Conservation (phyloP, 1,140 invertebrate species). For the Drosophila nebulosa region DNA sequence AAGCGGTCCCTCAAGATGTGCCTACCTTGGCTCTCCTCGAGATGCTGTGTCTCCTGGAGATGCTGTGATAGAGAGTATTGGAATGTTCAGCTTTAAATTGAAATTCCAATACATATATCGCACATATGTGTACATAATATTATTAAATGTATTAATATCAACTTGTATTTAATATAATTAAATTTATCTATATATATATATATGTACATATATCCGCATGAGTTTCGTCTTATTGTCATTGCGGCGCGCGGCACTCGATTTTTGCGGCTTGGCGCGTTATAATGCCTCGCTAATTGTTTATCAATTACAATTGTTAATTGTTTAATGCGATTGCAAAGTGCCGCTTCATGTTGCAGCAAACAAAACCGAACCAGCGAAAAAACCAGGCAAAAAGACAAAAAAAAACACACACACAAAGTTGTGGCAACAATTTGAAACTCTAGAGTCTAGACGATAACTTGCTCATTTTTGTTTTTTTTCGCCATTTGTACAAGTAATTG, state of each 20-base stretch:
- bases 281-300: constrained; percentile 65
- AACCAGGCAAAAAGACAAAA: not conserved
- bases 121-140: not conserved
- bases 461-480: constrained; percentile 19
- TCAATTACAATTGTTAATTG: constrained; percentile 75
- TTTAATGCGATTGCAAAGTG: constrained; percentile 65
- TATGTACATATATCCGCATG: not conserved
- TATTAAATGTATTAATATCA: not conserved
- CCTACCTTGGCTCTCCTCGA: too few species aligned
- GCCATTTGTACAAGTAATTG: constrained; percentile 62
- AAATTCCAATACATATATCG: too few species aligned
- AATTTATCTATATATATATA: not conserved
- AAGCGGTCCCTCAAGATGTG: too few species aligned
- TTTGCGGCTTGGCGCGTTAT: constrained; percentile 25
- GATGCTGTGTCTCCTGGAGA: too few species aligned
- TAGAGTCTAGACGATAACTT: constrained; percentile 20
- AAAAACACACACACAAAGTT: not conserved
- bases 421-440: not conserved
- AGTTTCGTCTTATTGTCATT: constrained; percentile 18
- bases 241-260: not conserved
- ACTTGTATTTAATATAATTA: not conserved
- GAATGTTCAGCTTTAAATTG: too few species aligned
- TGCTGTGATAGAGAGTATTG: too few species aligned
- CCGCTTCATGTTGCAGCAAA: constrained; percentile 26
- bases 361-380: not conserved